Percentiles rank a stretch among this genome's conserved stretches.
These are phyloP conservation scores for Lophotis ruficrista DNA, from an alignment of 2,113 vertebrate species.

Conservation along the genomic window DNA sequence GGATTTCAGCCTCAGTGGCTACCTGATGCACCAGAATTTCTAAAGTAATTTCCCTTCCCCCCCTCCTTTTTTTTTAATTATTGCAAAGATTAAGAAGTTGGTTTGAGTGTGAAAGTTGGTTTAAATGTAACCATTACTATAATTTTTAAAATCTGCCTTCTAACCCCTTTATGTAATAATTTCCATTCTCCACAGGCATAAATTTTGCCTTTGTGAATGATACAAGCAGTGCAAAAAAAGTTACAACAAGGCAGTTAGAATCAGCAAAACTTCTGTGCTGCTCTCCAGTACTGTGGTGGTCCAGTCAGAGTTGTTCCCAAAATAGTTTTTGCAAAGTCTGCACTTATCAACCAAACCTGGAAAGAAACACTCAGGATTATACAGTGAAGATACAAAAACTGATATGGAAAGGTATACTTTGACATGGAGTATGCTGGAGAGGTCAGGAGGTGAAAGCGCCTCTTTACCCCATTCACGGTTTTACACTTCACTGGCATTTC, in stretches of 20 bases:
- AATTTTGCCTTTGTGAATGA: not conserved
- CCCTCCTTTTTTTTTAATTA: not conserved
- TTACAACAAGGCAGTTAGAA: not conserved
- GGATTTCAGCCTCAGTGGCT: not conserved
- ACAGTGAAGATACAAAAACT: not conserved
- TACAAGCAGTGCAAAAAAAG: not conserved
- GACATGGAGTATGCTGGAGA: not conserved
- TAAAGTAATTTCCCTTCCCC: not conserved
- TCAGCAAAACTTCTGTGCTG: not conserved
- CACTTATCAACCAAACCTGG: not conserved
- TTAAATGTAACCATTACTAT: not conserved
- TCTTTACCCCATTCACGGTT: not conserved
- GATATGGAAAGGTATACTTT: not conserved
- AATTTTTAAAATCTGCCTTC: not conserved
- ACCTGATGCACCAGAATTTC: not conserved
- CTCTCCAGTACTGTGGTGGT: not conserved
- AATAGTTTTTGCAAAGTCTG: not conserved
- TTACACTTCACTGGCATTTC: not conserved
- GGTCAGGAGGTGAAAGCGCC: not conserved
- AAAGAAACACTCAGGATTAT: not conserved
- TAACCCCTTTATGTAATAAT: not conserved
- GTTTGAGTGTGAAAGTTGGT: not conserved
- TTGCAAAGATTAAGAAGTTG: not conserved
- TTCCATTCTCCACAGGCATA: fast-evolving
- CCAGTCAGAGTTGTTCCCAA: not conserved